These are phyloP conservation scores for Orchesellides sinensis DNA, from an alignment of 2,888 invertebrate genomes.

Conservation along the genomic window DNA sequence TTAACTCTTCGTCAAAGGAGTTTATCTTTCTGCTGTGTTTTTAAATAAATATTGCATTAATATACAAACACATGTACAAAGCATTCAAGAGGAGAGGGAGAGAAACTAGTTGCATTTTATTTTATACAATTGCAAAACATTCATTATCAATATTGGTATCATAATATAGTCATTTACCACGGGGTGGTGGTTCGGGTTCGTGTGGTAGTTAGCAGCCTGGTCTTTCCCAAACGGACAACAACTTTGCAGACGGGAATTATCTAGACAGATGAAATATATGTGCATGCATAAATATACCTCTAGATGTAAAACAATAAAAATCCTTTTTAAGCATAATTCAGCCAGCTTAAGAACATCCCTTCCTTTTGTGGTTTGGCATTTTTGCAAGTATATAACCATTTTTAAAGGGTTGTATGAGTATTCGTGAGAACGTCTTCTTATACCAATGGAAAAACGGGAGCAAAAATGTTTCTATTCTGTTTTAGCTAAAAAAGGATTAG, in stretches of 20 bases:
- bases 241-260: constrained; percentile 23
- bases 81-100: too few species aligned
- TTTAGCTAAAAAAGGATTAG: not conserved
- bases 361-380: not conserved
- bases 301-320: not conserved
- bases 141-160: not conserved
- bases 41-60: constrained; percentile 3
- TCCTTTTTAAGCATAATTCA: not conserved
- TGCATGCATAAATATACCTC: constrained; percentile 29
- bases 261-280: constrained; percentile 35
- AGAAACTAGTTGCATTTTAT: constrained; percentile 30
- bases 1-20: constrained; percentile 54
- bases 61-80: too few species aligned
- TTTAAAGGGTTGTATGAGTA: not conserved
- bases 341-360: not conserved
- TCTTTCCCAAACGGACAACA: constrained; percentile 40
- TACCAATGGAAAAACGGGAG: not conserved
- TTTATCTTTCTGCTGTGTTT: not conserved
- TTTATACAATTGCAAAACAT: constrained; percentile 33
- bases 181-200: not conserved
- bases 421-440: not conserved
- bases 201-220: constrained; percentile 43
- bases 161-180: constrained; percentile 56
- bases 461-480: not conserved
- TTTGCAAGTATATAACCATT: too few species aligned